A percentile compares a stretch with the other conserved stretches of the same genome.
phyloP scores from a whole-genome alignment of 2,888 invertebrate species.

The Caenorhabditis angaria region DNA sequence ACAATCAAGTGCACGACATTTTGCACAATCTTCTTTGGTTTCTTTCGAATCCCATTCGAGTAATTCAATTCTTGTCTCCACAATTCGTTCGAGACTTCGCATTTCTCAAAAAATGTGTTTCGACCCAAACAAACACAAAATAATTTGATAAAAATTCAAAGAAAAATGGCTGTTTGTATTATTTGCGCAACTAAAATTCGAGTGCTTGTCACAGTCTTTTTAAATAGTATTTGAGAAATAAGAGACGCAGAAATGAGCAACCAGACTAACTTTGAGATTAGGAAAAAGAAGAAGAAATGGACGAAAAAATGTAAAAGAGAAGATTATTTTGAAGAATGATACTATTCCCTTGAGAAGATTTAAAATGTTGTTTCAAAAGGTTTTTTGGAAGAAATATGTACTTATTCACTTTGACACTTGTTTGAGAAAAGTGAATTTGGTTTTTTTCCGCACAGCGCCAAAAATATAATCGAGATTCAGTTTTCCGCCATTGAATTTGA shows the following conservation, averaged over 20 bases:
- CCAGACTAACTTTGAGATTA: conserved; percentile 1
- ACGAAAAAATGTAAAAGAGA: not conserved
- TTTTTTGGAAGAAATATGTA: no score
- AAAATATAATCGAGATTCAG: no score
- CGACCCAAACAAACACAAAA: not conserved
- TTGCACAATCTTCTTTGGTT: conserved; percentile 61
- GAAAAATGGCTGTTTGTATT: not conserved
- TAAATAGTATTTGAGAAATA: not conserved
- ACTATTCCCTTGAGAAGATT: not conserved
- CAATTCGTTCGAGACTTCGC: conserved; percentile 63
- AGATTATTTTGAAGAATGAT: conserved; percentile 4
- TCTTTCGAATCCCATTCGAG: conserved; percentile 59
- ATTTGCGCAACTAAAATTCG: not conserved
- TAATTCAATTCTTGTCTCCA: conserved; percentile 65
- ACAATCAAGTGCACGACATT: conserved; percentile 70
- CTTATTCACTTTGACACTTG: no score
- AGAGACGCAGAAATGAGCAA: conserved; percentile 7
- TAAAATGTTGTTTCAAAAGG: not conserved
- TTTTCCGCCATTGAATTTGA: no score
- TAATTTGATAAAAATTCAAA: not conserved
- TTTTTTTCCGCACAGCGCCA: no score
- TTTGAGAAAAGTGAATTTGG: no score
- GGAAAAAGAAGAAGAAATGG: conserved; percentile 10
- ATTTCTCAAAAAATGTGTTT: conserved; percentile 11
- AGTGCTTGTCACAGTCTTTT: not conserved